Evolutionary conservation across 1,140 invertebrate species (phyloP), one percentile per base, ranked within the genome.

Genomic region (Ruditapes philippinarum): DNA sequence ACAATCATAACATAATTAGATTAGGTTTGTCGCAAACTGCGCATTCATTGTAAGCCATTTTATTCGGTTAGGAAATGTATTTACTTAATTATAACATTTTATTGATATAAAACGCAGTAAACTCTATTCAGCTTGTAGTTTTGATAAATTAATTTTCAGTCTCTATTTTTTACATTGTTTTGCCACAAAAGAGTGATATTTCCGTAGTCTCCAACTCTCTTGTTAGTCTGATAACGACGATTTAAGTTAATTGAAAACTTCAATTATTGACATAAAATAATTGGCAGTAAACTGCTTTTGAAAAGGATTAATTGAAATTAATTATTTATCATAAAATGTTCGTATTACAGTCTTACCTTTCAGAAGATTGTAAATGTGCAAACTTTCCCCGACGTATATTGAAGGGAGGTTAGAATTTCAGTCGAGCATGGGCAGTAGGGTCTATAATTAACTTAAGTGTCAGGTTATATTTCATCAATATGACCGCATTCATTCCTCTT

Each of bases 1-100:
- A 42, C 76, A 88, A 80, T 80, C 57, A 54, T 79, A 79, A 88
- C 62, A 80, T 68, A 88, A 88, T 88, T 88, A 87, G 73, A 78
- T 87, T 87, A 79, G 74, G 57, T n/a, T 78, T 60, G 57, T 51
- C 74, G 57, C 74, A 70, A 80, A 54, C 85, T 38, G 25, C 40
- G n/a, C 42, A 28, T 28, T 57, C n/a, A 70, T 80, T 79, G 62
- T 80, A 40, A 57, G 57, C 74, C 60, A 76, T 51, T 86, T 88
- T 68, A 68, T 25, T 60, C 74, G 0, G 60, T 68, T 79, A 60
- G 31, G 25, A 45, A 22, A 40, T 68, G 57, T 88, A 88, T 88
- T 88, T 88, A 80, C 85, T 80, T 70, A 88, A 88, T 88, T 80
- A 88, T 78, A 70, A 25, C 33, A 38, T 88, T 88, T 88, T 88